phyloP scores from a whole-genome alignment of 1,140 invertebrate genomes.

The Calephelis virginiensis region DNA sequence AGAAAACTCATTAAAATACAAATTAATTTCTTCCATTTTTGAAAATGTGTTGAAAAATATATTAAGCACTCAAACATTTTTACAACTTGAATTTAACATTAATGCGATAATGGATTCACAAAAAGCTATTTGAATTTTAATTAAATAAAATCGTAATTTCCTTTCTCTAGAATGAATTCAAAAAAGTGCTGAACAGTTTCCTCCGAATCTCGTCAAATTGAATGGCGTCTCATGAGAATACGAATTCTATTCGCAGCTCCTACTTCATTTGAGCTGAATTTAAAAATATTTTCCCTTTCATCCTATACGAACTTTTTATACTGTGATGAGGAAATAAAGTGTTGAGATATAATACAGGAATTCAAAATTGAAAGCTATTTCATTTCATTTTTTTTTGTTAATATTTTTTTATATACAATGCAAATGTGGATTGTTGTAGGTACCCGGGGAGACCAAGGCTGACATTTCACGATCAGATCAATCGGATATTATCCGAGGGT shows the following conservation, averaged over 20 bases:
- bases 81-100: too few species aligned
- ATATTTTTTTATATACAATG: too few species aligned
- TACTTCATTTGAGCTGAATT: not conserved
- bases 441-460: too few species aligned
- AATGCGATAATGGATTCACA: too few species aligned
- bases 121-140: conserved; percentile 2
- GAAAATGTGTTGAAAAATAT: too few species aligned
- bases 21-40: too few species aligned
- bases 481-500: too few species aligned
- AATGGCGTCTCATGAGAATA: conserved; percentile 5
- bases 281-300: conserved; percentile 11
- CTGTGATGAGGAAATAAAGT: not conserved
- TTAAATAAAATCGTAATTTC: conserved; percentile 8
- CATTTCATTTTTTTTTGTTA: too few species aligned
- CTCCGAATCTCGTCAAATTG: conserved; percentile 12
- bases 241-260: not conserved
- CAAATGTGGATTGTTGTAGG: too few species aligned
- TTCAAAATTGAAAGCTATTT: not conserved
- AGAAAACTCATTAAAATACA: too few species aligned
- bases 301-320: not conserved
- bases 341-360: not conserved
- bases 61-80: too few species aligned
- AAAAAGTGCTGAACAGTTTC: not conserved
- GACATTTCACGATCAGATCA: too few species aligned
- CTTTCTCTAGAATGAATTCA: conserved; percentile 3